These are phyloP conservation scores for Dasysyrphus albostriatus DNA, from an alignment of 2,888 invertebrate genomes.

Conservation along the genomic window DNA sequence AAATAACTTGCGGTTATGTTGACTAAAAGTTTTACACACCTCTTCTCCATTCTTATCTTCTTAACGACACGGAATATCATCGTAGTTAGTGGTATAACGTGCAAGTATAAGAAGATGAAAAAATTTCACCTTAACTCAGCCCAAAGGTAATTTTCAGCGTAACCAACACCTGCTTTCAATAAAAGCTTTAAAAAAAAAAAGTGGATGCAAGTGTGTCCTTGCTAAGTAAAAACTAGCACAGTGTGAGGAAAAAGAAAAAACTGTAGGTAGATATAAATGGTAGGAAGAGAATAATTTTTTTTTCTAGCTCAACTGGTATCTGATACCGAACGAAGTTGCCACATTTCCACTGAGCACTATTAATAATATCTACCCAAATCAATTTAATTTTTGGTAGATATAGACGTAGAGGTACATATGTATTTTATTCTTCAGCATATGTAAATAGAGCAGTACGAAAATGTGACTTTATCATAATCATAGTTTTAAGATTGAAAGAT, in stretches of 20 bases:
- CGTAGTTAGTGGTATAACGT: background rate
- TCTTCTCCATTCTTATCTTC: background rate
- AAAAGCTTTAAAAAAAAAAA: slow-evolving; percentile 56
- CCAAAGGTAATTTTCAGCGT: slow-evolving; percentile 71
- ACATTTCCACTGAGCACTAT: background rate
- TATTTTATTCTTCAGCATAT: too few species aligned
- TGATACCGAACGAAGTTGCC: background rate
- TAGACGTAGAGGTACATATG: too few species aligned
- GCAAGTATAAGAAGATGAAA: slow-evolving; percentile 14
- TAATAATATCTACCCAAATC: background rate
- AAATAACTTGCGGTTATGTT: slow-evolving; percentile 73
- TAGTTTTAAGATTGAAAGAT: too few species aligned
- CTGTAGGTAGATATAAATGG: background rate
- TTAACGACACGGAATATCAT: slow-evolving; percentile 41
- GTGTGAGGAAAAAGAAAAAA: background rate
- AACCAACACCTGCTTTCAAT: slow-evolving; percentile 75
- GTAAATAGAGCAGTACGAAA: too few species aligned
- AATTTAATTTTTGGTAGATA: too few species aligned
- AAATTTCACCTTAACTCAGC: slow-evolving; percentile 54
- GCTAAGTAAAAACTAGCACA: slow-evolving; percentile 41
- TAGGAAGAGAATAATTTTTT: background rate
- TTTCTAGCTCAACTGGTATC: too few species aligned
- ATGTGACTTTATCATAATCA: too few species aligned
- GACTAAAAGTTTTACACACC: slow-evolving; percentile 45
- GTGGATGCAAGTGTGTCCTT: slow-evolving; percentile 52